A percentile compares a stretch with the other conserved stretches of the same genome.
phyloP scores from a whole-genome alignment of 1,140 invertebrate genomes.

The Whitmania pigra region DNA sequence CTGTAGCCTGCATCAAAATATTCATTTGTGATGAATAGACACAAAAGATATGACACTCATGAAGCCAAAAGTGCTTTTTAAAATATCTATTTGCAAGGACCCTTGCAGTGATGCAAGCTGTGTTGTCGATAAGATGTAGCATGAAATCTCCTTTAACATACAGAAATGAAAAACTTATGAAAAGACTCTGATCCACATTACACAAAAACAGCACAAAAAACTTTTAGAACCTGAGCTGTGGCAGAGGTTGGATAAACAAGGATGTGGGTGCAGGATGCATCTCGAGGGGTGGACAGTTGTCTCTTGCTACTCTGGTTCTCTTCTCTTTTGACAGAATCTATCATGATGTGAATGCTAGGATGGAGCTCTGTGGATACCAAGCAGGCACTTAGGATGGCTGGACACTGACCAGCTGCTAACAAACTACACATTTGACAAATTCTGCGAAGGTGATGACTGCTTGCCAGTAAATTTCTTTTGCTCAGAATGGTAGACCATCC shows the following conservation, averaged over 20 bases:
- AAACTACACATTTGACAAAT: constrained; percentile 76
- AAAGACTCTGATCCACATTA: neutral
- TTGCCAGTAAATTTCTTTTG: constrained; percentile 72
- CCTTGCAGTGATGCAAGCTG: neutral
- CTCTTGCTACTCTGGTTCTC: constrained; percentile 36
- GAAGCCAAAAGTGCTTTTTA: neutral
- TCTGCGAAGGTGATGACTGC: constrained; percentile 74
- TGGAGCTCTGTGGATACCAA: constrained; percentile 92
- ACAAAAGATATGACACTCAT: constrained; percentile 21
- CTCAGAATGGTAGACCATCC: constrained; percentile 86
- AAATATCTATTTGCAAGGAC: neutral
- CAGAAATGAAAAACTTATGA: neutral
- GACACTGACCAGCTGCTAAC: constrained; percentile 44
- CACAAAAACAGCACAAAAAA: neutral
- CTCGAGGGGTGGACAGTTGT: constrained; percentile 43
- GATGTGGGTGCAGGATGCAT: constrained; percentile 93
- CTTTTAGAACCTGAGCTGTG: constrained; percentile 64
- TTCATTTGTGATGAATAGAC: constrained; percentile 12
- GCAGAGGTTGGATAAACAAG: constrained; percentile 96
- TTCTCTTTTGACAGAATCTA: constrained; percentile 53
- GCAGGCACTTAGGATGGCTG: constrained; percentile 87
- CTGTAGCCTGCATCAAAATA: constrained; percentile 6
- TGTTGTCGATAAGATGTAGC: too few relatives aligned
- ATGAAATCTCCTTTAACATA: neutral
- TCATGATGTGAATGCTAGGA: constrained; percentile 77